Evolutionary conservation across 2,113 vertebrate species (phyloP).

Genomic region (Corapipo altera): DNA sequence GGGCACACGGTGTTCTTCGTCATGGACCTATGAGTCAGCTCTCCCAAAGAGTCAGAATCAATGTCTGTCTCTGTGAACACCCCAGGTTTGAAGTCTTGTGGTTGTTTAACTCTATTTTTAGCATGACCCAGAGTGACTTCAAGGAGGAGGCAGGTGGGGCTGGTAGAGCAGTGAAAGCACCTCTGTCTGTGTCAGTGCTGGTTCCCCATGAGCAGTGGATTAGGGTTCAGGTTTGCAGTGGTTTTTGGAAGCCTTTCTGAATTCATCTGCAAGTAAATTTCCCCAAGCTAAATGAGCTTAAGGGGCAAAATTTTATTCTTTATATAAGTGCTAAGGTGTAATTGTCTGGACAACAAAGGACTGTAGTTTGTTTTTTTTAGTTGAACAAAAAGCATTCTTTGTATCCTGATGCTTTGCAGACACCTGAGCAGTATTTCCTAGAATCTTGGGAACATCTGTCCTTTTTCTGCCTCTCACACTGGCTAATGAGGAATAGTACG

Average conservation of each 20-base stretch:
- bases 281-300: neutral
- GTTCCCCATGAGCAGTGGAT: rapidly evolving
- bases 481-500: neutral
- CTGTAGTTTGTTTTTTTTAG: neutral
- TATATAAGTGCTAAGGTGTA: neutral
- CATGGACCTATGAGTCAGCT: neutral
- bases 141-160: neutral
- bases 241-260: neutral
- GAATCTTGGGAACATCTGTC: neutral
- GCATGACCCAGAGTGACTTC: neutral
- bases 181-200: neutral
- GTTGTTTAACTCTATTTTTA: neutral
- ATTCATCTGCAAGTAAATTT: neutral
- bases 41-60: neutral
- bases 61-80: neutral
- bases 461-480: neutral
- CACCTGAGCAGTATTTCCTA: constrained; percentile 1
- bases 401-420: neutral
- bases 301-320: neutral
- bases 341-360: neutral
- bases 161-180: neutral
- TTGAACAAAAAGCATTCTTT: neutral
- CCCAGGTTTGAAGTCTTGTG: neutral
- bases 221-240: neutral
- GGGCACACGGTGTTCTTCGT: rapidly evolving